Evolutionary conservation across 2,888 invertebrate species (phyloP).

Genomic region (Halictus quadricinctus): DNA sequence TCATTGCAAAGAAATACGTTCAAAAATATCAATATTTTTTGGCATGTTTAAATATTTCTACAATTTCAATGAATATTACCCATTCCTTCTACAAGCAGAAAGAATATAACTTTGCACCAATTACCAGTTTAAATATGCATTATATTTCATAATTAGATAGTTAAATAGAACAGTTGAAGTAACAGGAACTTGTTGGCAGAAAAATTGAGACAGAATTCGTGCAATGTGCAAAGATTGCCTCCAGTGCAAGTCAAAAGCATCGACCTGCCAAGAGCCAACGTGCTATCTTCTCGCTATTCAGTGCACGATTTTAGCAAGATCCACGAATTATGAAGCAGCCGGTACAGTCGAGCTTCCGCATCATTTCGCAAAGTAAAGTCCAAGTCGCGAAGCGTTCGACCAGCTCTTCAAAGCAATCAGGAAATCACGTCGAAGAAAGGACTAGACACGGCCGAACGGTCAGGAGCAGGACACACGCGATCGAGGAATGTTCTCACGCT

Average conservation of each 20-base stretch:
- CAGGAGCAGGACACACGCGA: constrained; percentile 2
- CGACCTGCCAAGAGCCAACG: background rate
- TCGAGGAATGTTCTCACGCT: constrained; percentile 27
- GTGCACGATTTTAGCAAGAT: background rate
- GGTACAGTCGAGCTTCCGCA: background rate
- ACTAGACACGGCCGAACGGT: background rate
- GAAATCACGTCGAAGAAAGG: constrained; percentile 22
- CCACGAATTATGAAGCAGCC: background rate
- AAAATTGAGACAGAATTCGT: background rate
- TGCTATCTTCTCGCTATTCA: background rate
- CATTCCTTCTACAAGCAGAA: too few relatives aligned
- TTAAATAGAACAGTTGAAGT: too few relatives aligned
- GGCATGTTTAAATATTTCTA: too few relatives aligned
- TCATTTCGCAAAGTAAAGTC: constrained; percentile 24
- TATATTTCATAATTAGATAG: too few relatives aligned
- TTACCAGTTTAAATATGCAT: too few relatives aligned
- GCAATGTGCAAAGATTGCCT: background rate
- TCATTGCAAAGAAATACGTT: too few relatives aligned
- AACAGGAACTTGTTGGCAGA: background rate
- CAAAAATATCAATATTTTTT: too few relatives aligned
- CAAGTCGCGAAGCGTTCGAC: constrained; percentile 6
- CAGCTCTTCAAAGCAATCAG: constrained; percentile 32
- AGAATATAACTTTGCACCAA: too few relatives aligned
- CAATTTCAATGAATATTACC: too few relatives aligned
- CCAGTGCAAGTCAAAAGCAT: background rate